Evolutionary conservation across 2,888 invertebrate species (phyloP).

Genomic region (Drosophila recens): DNA sequence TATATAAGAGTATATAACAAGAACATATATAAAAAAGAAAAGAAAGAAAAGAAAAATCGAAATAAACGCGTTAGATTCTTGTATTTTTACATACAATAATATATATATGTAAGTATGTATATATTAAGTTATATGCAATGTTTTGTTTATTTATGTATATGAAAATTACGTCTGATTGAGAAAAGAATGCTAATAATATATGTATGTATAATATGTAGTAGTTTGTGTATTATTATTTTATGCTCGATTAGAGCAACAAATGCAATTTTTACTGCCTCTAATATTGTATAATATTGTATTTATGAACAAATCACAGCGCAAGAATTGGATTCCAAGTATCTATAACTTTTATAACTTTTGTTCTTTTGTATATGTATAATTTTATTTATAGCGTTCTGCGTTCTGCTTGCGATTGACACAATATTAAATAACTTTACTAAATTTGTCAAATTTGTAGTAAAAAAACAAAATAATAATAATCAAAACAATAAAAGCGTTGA

Average conservation of each 20-base stretch:
- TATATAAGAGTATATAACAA: constrained; percentile 74
- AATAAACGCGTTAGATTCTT: constrained; percentile 85
- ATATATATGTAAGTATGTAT: constrained; percentile 60
- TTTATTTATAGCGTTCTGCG: constrained; percentile 26
- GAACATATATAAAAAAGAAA: constrained; percentile 84
- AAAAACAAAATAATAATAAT: constrained; percentile 31
- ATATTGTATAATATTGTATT: constrained; percentile 23
- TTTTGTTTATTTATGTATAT: constrained; percentile 38
- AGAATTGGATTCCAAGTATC: constrained; percentile 9
- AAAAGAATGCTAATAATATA: constrained; percentile 49
- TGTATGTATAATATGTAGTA: constrained; percentile 36
- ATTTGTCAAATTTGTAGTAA: constrained; percentile 42
- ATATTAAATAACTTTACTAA: constrained; percentile 52
- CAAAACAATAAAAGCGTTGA: constrained; percentile 14
- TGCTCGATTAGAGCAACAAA: constrained; percentile 39
- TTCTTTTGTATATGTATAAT: not conserved
- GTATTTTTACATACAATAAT: constrained; percentile 79
- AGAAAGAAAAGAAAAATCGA: constrained; percentile 85
- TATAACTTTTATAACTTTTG: constrained; percentile 5
- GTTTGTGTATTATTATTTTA: constrained; percentile 20
- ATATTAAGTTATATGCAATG: constrained; percentile 40
- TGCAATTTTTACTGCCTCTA: constrained; percentile 41
- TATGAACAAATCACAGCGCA: constrained; percentile 33
- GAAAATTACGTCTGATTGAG: constrained; percentile 45
- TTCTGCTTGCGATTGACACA: constrained; percentile 82